Evolutionary conservation across 2,888 invertebrate genomes (phyloP).

Genomic region (Acanthosepion pharaonis): DNA sequence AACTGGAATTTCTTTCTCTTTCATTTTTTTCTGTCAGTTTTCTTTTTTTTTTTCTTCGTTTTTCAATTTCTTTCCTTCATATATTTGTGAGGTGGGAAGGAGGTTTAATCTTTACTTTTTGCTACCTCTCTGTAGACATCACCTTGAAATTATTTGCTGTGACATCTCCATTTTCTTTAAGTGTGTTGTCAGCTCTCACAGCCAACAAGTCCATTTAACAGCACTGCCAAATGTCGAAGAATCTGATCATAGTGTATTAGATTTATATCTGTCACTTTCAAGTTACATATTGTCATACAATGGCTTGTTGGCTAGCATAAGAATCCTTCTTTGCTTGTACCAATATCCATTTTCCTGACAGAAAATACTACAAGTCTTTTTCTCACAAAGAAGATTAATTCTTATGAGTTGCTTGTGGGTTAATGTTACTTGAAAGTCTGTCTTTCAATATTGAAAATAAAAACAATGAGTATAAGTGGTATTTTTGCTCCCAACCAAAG

Average conservation of each 20-base stretch:
- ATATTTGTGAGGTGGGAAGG: neutral
- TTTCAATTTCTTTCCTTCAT: neutral
- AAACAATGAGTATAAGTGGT: no score
- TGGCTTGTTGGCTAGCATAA: neutral
- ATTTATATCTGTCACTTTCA: slow-evolving; percentile 33
- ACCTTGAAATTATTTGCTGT: slow-evolving; percentile 20
- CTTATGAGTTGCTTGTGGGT: no score
- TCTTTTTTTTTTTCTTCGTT: neutral
- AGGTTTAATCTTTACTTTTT: neutral
- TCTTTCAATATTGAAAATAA: no score
- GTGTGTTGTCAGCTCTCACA: slow-evolving; percentile 33
- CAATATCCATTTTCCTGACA: neutral
- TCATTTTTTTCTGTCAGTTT: neutral
- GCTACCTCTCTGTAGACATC: neutral
- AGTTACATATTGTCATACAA: neutral
- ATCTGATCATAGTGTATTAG: neutral
- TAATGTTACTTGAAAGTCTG: no score
- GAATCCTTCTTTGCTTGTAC: neutral
- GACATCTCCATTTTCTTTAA: slow-evolving; percentile 25
- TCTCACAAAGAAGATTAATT: neutral
- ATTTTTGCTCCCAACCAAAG: no score
- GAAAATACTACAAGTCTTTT: neutral
- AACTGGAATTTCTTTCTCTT: slow-evolving; percentile 33
- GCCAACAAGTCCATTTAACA: slow-evolving; percentile 33
- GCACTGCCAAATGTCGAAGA: slow-evolving; percentile 33